Conservation (phyloP, 2,113 vertebrate genomes). For the Alouatta palliata region DNA sequence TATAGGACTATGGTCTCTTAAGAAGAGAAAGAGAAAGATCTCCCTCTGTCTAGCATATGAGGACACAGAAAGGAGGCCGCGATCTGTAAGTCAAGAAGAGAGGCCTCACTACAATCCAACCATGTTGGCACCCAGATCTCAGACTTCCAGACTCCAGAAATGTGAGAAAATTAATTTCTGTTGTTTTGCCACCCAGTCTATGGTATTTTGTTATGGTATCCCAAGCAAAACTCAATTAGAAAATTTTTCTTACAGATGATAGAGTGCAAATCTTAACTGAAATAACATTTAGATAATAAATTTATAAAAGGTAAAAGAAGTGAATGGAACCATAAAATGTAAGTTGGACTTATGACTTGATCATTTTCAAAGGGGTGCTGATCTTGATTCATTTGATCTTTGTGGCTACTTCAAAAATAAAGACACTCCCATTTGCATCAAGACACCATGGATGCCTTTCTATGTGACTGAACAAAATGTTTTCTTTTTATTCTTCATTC, state of each 20-base stretch:
- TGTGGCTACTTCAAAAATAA: neutral
- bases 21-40: neutral
- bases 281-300: slow-evolving; percentile 47
- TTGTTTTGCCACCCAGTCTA: neutral
- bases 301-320: slow-evolving; percentile 59
- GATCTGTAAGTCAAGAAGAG: neutral
- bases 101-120: neutral
- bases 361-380: neutral
- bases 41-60: neutral
- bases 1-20: neutral
- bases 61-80: neutral
- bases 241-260: slow-evolving; percentile 4
- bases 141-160: neutral
- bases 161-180: neutral
- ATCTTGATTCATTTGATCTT: neutral
- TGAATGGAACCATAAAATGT: neutral
- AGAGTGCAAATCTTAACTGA: neutral
- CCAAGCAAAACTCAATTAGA: neutral
- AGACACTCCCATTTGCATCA: neutral
- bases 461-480: neutral
- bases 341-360: neutral
- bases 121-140: neutral
- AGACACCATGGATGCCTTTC: neutral
- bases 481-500: neutral
- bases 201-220: neutral